Evolutionary conservation across 2,797 vertebrate species (phyloP), one percentile per base, ranked within the genome.

Genomic region (Choloepus didactylus): DNA sequence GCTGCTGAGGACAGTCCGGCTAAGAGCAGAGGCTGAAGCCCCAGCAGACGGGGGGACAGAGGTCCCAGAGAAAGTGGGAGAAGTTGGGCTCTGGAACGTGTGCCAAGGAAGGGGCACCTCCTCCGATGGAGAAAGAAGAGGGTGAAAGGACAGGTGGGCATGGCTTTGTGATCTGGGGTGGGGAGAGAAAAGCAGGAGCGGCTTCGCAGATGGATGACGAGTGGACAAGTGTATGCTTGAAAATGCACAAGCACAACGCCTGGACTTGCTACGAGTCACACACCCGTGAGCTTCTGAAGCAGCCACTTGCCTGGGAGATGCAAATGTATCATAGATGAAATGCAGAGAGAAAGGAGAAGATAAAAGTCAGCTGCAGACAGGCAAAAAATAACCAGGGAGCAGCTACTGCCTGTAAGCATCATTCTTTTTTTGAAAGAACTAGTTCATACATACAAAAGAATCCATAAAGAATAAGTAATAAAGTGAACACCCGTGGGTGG

Each of bases 361-460:
- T 23, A 92, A 67, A 9, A 60, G 16, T 59, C 25, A 15, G 46
- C 60, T 77, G 69, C 56, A 51, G 8, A 72, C 56, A 35, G 6
- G 16, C 64, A 73, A 67, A 82, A 83, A 35, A 82, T 46, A 64
- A 81, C 69, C 38, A 72, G 16, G 7, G 1, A 76, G 72, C 81
- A 76, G 72, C 81, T 11, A n/a, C 0, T 38, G 73, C 60, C 77
- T 87, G 8, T 46, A 56, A 90, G 31, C 60, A 73, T 3, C 23
- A n/a, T 93, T 80, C 31, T 60, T 93, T 92, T 77, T 92, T 56
- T 51, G 14, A 77, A 90, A 66, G 18, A 64, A 79, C 27, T 18
- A 59, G 27, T 41, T 66, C 56, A 81, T 2, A 54, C 80, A 93
- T 19, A 91, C 16, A 87, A 83, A 81, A 94, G 64, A 73, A n/a